Evolutionary conservation across 2,888 invertebrate genomes (phyloP), one percentile per base, ranked within the genome.

Genomic region (Scrobipalpa costella): DNA sequence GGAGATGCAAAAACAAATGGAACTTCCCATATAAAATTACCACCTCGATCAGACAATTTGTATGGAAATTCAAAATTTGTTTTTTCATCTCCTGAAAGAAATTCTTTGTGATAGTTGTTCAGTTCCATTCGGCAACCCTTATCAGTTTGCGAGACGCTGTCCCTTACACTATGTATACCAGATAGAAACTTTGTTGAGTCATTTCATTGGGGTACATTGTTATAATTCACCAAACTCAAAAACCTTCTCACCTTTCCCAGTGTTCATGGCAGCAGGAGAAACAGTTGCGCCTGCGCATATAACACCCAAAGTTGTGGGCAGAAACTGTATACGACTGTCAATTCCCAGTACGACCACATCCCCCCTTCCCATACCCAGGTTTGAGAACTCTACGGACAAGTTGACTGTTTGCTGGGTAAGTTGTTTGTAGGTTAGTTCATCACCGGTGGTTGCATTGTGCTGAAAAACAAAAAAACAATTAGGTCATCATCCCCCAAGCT

Each of bases 241-340:
- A 49, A 15, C 17, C 17, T 13, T 2, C 52, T 76, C 71, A 85
- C 86, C 79, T 81, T 75, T 78, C 36, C 84, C 84, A 68, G 75
- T 75, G 52, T 77, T 66, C 68, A 82, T 70, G 71, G 82, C 79
- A 71, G 78, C 78, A 62, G 83, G 78, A 38, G 83, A 83, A 69
- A 79, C 84, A 15, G 79, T 77, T 61, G 85, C 85, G 21, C 87
- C 86, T 8, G 83, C 75, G 66, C 84, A 92, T 69, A 93, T 83
- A 27, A 92, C 85, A n/a, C 92, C 93, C 57, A 93, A 82, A 21
- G 92, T 78, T 11, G 92, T 86, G 58, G 93, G 80, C 60, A 89
- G 75, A 73, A 92, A 93, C 72, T 92, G 92, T 63, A 92, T 77
- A 70, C 93, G 88, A 80, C 93, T 94, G 78, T 94, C 94, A 63